phyloP scores from a whole-genome alignment of 2,113 vertebrate genomes.

The Pimephales promelas region DNA sequence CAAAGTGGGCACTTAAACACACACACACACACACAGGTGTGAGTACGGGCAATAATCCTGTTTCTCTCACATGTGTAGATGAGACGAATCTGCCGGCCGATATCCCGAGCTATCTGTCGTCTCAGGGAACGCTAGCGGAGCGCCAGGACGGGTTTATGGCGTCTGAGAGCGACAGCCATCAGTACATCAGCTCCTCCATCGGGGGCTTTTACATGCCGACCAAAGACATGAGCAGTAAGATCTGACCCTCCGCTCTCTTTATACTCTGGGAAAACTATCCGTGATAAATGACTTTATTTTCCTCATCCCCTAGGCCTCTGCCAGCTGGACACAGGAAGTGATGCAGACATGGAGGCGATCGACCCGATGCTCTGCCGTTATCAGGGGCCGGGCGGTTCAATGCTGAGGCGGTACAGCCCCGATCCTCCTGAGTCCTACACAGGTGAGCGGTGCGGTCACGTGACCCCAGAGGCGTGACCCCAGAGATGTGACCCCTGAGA shows the following conservation, averaged over 20 bases:
- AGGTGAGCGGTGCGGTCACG: conserved; percentile 58
- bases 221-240: conserved; percentile 84
- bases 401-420: conserved; percentile 76
- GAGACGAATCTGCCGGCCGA: conserved; percentile 95
- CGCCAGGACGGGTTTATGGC: conserved; percentile 89
- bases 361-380: conserved; percentile 90
- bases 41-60: not conserved
- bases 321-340: conserved; percentile 87
- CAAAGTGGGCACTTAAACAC: too few species aligned
- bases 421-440: conserved; percentile 74
- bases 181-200: conserved; percentile 83
- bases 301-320: conserved; percentile 78
- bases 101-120: conserved; percentile 95
- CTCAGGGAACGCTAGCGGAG: conserved; percentile 93
- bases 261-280: not conserved
- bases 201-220: conserved; percentile 87
- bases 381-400: conserved; percentile 78
- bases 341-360: conserved; percentile 84
- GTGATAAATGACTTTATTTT: not conserved
- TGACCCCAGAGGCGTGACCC: too few species aligned
- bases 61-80: conserved; percentile 72
- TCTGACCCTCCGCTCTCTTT: not conserved
- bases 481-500: too few species aligned
- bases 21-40: too few species aligned
- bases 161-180: conserved; percentile 90